Percentiles rank a stretch among this genome's conserved stretches.
These are phyloP conservation scores for Spilosoma lubricipeda DNA, from an alignment of 2,888 invertebrate genomes.

Conservation along the genomic window DNA sequence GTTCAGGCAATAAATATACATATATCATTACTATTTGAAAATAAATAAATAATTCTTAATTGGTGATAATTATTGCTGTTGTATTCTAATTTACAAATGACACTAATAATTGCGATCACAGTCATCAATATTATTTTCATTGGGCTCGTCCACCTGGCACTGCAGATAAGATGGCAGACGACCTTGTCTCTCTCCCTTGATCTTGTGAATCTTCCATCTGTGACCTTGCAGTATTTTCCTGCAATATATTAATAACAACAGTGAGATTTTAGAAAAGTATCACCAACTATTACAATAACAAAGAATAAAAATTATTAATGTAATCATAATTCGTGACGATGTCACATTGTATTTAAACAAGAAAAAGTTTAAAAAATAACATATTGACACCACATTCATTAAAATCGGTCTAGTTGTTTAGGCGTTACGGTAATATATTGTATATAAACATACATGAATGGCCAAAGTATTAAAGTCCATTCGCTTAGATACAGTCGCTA, in stretches of 20 bases:
- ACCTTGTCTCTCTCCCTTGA: conserved; percentile 76
- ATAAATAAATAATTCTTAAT: conserved; percentile 9
- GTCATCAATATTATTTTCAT: conserved; percentile 48
- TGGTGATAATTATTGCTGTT: neutral
- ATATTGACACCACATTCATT: too few relatives aligned
- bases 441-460: too few relatives aligned
- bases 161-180: conserved; percentile 77
- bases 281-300: too few relatives aligned
- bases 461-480: too few relatives aligned
- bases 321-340: too few relatives aligned
- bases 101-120: conserved; percentile 41
- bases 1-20: neutral
- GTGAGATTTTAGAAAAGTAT: neutral
- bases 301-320: too few relatives aligned
- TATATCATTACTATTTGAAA: neutral
- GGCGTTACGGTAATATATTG: too few relatives aligned
- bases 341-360: too few relatives aligned
- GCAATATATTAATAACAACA: conserved; percentile 38
- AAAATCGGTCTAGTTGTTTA: too few relatives aligned
- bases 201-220: conserved; percentile 78
- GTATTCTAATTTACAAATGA: neutral
- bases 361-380: too few relatives aligned
- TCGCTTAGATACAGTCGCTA: too few relatives aligned
- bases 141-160: conserved; percentile 61
- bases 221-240: conserved; percentile 83